phyloP scores from a whole-genome alignment of 2,113 vertebrate species.

The Dicrurus megarhynchus region DNA sequence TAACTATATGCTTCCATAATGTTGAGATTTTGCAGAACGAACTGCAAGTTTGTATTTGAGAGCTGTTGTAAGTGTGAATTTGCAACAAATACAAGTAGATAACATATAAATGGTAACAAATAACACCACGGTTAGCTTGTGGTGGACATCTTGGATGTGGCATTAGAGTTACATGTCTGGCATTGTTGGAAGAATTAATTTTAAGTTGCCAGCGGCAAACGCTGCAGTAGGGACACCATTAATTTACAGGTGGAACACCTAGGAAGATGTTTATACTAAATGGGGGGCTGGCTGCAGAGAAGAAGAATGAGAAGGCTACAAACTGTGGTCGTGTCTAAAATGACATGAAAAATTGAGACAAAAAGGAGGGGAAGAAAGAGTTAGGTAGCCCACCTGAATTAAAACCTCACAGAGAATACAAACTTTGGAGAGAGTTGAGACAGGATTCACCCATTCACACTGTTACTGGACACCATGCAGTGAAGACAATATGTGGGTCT shows the following conservation, averaged over 20 bases:
- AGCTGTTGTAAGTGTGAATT: neutral
- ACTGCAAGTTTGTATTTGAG: neutral
- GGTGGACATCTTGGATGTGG: neutral
- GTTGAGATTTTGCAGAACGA: neutral
- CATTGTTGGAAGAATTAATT: neutral
- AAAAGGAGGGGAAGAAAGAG: accelerated
- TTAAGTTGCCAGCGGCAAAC: neutral
- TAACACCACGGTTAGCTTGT: neutral
- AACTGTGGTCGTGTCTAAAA: neutral
- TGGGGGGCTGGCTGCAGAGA: neutral
- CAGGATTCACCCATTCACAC: neutral
- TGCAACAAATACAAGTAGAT: neutral
- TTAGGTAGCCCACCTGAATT: neutral
- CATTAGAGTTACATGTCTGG: neutral
- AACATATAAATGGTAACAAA: neutral
- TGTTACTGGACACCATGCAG: neutral
- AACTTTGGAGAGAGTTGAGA: neutral
- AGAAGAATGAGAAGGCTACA: neutral
- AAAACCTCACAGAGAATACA: neutral
- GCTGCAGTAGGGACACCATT: neutral
- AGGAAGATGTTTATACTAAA: neutral
- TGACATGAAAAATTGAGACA: neutral
- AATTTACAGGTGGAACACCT: neutral
- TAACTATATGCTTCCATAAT: neutral
- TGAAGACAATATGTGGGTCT: neutral